Base-by-base conservation (phyloP, 1,140 invertebrate species). In the Temnothorax nylanderi region DNA sequence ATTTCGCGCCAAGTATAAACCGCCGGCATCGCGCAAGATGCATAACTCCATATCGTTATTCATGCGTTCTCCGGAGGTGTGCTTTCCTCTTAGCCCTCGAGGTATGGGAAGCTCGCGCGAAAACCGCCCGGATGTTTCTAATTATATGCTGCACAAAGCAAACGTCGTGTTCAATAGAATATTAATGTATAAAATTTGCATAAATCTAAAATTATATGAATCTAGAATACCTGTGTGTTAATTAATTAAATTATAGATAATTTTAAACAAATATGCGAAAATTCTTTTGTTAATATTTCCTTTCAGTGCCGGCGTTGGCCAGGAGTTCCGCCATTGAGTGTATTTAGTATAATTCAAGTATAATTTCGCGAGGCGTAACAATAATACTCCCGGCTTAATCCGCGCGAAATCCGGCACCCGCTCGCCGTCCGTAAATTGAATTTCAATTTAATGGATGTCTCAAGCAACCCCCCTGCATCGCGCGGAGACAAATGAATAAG, bases 401-500 rank as follows among this genome's bases (percentile, higher is more conserved):
- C 67, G 37, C 54, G 51, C 4, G 18, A 82, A 82, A 82, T 82
- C 67, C 51, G 44, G 58, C 41, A 47, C 76, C 16, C 60, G 32
- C 44, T 18, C 47, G 21, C 51, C 58, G 49, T 56, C 41, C 21
- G 21, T 11, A 85, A 85, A 85, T 85, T 77, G 60, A 85, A 85
- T 85, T 51, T 78, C 34, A n/a, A 58, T 85, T 58, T 85, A 77
- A 77, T 76, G 16, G 49, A 78, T 65, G 51, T 76, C 58, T 56
- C 49, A 85, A 76, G 56, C 51, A 76, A 44, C 47, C 8, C 60
- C 16, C 13, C 49, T n/a, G 3, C 60, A 13, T 64, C 47, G 49
- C 41, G 47, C 18, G 32, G 47, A 56, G 26, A 65, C 75, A 78
- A 85, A 78, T 78, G 64, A 85, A 85, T 78, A 85, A 67, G 74